Evolutionary conservation across 2,113 vertebrate genomes (phyloP), one percentile per base, ranked within the genome.

Genomic region (Morone chrysops): DNA sequence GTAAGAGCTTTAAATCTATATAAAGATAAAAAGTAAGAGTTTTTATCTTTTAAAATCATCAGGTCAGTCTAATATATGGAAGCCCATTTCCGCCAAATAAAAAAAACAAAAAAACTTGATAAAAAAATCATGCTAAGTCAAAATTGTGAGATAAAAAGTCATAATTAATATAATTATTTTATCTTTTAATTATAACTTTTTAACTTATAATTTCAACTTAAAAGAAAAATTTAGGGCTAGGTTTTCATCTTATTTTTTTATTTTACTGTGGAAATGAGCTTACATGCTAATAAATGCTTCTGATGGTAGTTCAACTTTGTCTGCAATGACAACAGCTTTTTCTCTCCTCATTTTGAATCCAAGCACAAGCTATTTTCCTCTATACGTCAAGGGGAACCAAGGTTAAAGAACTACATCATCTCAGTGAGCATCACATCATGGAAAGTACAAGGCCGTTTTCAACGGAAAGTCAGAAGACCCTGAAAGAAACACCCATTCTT

Each of bases 401-500:
- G 11, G 65, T 69, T 40, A 20, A 12, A 70, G 25, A 80, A 77
- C 67, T 5, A 72, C 89, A 75, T 84, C 82, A 77, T 67, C 81
- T 77, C 82, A 56, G 9, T 59, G 63, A 70, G 67, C 57, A 73
- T 89, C 62, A 78, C 72, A 78, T 89, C 86, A 90, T 80, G 92
- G 87, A 90, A 93, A 89, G 70, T 16, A 66, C 53, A n/a, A 80
- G 48, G 57, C 47, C 47, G 12, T 43, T 40, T 80, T 68, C 38
- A 76, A 78, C 45, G 13, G 83, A 83, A 75, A 82, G 51, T 60
- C 65, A n/a, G 47, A 45, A 56, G 70, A 71, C 54, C 75, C 65
- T n/a, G 17, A 51, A 81, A 91, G 79, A 88, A 89, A 88, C 70
- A 59, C 0, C 40, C 70, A 80, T 86, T 89, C 75, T 87, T 72